phyloP scores from a whole-genome alignment of 2,888 invertebrate species.

The Zele albiditarsus region DNA sequence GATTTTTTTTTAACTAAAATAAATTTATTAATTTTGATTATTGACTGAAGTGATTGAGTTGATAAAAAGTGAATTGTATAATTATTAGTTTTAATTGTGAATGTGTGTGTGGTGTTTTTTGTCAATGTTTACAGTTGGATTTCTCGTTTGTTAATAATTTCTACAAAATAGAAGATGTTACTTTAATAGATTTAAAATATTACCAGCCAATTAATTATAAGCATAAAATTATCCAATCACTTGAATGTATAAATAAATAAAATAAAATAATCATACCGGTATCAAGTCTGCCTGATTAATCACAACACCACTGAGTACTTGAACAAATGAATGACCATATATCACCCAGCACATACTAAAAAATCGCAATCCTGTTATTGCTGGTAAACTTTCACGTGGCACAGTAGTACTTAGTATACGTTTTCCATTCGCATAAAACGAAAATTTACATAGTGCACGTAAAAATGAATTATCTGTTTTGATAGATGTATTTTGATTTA shows the following conservation, averaged over 20 bases:
- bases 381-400: constrained; percentile 62
- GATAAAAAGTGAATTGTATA: too few species aligned
- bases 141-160: too few species aligned
- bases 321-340: constrained; percentile 72
- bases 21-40: too few species aligned
- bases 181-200: too few species aligned
- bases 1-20: neutral
- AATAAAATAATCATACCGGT: constrained; percentile 61
- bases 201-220: too few species aligned
- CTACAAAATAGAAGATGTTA: too few species aligned
- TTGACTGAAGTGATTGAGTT: too few species aligned
- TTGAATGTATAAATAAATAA: too few species aligned
- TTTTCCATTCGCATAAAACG: constrained; percentile 67
- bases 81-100: too few species aligned
- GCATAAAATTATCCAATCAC: too few species aligned
- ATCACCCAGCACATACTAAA: constrained; percentile 74
- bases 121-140: too few species aligned
- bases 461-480: neutral
- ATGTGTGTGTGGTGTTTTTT: too few species aligned
- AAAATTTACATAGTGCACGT: constrained; percentile 64
- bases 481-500: neutral
- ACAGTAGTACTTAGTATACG: constrained; percentile 64
- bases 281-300: constrained; percentile 68
- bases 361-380: constrained; percentile 75
- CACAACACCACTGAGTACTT: constrained; percentile 63